These are phyloP conservation scores for Lophotriccus pileatus DNA, from an alignment of 2,797 vertebrate species.

Conservation along the genomic window DNA sequence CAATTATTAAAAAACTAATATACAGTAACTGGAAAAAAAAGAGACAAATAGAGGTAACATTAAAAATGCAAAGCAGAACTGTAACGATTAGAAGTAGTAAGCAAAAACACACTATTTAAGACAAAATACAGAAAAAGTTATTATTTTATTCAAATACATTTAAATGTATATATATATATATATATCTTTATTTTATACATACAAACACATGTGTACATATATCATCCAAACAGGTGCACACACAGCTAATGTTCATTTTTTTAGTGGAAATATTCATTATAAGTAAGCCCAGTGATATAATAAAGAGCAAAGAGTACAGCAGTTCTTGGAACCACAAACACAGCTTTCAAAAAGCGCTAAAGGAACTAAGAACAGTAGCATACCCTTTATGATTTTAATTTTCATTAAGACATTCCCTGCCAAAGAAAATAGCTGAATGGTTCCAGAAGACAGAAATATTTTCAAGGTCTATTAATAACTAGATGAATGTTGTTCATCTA, in stretches of 20 bases:
- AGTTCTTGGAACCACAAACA: neutral
- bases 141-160: neutral
- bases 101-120: neutral
- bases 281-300: neutral
- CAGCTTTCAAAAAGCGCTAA: neutral
- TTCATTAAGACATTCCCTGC: conserved; percentile 27
- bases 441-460: conserved; percentile 54
- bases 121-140: neutral
- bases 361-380: neutral
- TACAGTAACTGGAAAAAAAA: neutral
- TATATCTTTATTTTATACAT: neutral
- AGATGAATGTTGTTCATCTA: conserved; percentile 39
- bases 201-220: rapidly evolving
- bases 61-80: neutral
- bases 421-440: conserved; percentile 56
- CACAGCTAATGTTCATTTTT: neutral
- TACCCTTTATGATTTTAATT: neutral
- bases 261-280: neutral
- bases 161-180: too few species aligned
- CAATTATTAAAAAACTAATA: neutral
- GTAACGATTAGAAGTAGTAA: neutral
- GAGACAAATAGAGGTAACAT: neutral
- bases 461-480: conserved; percentile 61
- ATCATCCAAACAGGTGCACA: neutral
- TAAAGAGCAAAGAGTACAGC: neutral